Evolutionary conservation across 1,140 invertebrate species (phyloP).

Genomic region (Olivierus martensii): DNA sequence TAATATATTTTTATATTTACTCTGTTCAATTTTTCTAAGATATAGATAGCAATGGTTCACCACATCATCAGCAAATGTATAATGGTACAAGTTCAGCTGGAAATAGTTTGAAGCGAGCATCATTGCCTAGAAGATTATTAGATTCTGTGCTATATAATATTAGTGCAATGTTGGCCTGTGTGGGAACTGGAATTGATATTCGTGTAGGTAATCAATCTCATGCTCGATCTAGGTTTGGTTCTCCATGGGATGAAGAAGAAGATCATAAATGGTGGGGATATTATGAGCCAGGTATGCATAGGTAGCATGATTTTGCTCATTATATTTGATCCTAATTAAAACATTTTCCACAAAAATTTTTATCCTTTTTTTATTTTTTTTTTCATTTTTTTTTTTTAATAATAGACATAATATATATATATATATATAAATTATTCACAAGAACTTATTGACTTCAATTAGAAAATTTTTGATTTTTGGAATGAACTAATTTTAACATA

Average conservation of each 20-base stretch:
- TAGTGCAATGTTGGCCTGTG: conserved; percentile 70
- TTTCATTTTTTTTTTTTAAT: too few species aligned
- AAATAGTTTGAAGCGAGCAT: conserved; percentile 6
- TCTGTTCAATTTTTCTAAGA: too few species aligned
- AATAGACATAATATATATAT: too few species aligned
- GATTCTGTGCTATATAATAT: conserved; percentile 79
- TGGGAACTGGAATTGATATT: conserved; percentile 81
- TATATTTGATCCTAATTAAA: neutral
- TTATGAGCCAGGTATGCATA: conserved; percentile 16
- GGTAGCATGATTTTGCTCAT: neutral
- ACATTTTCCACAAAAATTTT: neutral
- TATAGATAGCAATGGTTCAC: too few species aligned
- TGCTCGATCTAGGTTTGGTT: conserved; percentile 60
- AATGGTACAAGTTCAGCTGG: too few species aligned
- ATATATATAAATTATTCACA: too few species aligned
- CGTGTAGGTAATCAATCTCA: conserved; percentile 68
- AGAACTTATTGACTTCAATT: too few species aligned
- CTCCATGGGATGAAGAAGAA: conserved; percentile 29
- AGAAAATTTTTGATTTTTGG: too few species aligned
- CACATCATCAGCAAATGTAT: too few species aligned
- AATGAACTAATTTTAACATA: too few species aligned
- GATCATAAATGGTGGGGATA: conserved; percentile 30
- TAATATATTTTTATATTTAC: too few species aligned
- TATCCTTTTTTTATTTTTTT: too few species aligned
- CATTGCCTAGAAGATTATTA: conserved; percentile 37